Conservation (phyloP, 2,797 vertebrate species). For the Myotis pilosus region DNA sequence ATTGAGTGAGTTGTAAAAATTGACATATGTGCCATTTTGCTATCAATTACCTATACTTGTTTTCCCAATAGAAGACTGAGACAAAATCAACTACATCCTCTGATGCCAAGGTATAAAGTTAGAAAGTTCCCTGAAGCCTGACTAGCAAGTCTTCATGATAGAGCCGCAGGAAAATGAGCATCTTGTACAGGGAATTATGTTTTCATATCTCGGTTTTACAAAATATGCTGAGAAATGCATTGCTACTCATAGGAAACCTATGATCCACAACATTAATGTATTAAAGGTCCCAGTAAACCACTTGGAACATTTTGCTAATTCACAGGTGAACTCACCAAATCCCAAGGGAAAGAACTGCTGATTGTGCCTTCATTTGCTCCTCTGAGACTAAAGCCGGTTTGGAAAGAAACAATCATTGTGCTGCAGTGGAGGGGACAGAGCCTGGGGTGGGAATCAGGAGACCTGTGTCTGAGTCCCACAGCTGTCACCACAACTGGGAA, state of each 20-base stretch:
- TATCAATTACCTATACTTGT: neutral
- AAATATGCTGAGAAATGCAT: too few relatives aligned
- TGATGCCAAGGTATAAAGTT: neutral
- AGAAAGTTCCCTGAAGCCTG: neutral
- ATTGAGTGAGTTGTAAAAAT: neutral
- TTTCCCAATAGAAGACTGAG: too few relatives aligned
- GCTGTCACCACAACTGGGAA: neutral
- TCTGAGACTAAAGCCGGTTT: too few relatives aligned
- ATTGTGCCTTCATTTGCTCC: neutral
- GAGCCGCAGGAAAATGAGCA: too few relatives aligned
- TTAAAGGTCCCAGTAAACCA: neutral
- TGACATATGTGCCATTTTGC: neutral
- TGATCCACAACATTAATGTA: neutral
- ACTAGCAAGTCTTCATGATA: too few relatives aligned
- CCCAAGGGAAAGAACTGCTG: neutral
- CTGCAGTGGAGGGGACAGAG: neutral
- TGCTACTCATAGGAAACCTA: neutral
- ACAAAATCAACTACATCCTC: too few relatives aligned
- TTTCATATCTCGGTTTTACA: too few relatives aligned
- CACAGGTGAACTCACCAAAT: neutral
- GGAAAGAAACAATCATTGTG: neutral
- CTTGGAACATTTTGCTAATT: neutral
- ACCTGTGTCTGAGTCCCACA: neutral
- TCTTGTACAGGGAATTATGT: too few relatives aligned
- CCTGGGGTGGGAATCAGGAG: neutral